These are phyloP conservation scores for Muntiacus reevesi DNA, from an alignment of 2,113 vertebrate genomes.

Conservation along the genomic window DNA sequence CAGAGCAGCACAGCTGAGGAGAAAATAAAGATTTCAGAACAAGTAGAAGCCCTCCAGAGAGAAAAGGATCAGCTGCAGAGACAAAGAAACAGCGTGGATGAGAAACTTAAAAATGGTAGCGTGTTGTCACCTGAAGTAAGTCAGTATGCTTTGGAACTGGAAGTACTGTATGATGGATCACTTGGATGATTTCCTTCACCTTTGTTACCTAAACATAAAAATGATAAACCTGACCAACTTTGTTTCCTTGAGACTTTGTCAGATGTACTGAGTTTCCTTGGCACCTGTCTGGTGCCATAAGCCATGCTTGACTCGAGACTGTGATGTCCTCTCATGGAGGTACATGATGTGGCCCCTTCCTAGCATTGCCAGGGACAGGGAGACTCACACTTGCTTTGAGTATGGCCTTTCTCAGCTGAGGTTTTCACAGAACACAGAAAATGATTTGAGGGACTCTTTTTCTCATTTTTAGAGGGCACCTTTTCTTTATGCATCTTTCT, in stretches of 20 bases:
- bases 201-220: slow-evolving; percentile 53
- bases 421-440: neutral
- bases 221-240: slow-evolving; percentile 14
- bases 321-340: neutral
- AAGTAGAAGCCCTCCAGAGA: slow-evolving; percentile 82
- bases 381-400: neutral
- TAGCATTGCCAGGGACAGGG: neutral
- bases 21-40: slow-evolving; percentile 77
- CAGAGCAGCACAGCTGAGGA: slow-evolving; percentile 78
- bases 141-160: slow-evolving; percentile 62
- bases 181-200: neutral
- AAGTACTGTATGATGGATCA: slow-evolving; percentile 50
- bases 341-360: neutral
- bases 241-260: slow-evolving; percentile 53
- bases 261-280: neutral
- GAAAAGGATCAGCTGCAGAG: slow-evolving; percentile 84
- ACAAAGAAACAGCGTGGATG: slow-evolving; percentile 83
- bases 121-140: slow-evolving; percentile 88
- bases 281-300: neutral
- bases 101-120: slow-evolving; percentile 85
- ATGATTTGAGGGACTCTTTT: neutral
- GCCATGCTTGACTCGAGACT: neutral
- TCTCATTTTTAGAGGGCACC: neutral
- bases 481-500: neutral
- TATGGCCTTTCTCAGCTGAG: neutral